Percentiles rank a stretch among this genome's conserved stretches.
Conservation (phyloP, 2,888 invertebrate species). For the Nymphalis c-album region DNA sequence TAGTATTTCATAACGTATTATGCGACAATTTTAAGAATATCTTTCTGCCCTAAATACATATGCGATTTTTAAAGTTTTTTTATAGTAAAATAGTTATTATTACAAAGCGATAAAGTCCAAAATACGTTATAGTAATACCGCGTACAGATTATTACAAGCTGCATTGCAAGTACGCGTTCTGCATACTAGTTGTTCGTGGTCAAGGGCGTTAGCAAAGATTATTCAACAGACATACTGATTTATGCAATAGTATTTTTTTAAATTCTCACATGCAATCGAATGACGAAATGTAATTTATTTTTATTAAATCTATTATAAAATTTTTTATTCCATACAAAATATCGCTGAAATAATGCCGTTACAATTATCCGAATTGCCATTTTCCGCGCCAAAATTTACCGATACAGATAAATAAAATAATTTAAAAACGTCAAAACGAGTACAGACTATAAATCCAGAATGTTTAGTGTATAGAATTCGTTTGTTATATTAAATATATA, state of each 20-base stretch:
- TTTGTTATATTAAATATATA: no score
- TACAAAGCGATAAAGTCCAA: slow-evolving; percentile 17
- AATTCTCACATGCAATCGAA: no score
- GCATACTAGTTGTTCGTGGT: slow-evolving; percentile 28
- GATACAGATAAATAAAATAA: neutral
- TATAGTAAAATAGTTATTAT: slow-evolving; percentile 9
- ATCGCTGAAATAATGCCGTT: neutral
- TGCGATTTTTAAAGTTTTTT: neutral
- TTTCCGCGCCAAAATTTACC: neutral
- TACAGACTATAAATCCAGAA: no score
- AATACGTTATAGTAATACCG: neutral
- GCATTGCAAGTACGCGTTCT: slow-evolving; percentile 26
- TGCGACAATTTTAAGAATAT: no score
- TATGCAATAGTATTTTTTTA: neutral
- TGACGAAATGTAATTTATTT: no score
- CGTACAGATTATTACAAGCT: slow-evolving; percentile 15
- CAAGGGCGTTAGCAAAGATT: slow-evolving; percentile 27
- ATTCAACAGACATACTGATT: slow-evolving; percentile 14
- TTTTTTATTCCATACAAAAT: neutral
- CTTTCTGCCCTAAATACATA: neutral
- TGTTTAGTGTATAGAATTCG: no score
- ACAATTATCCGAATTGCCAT: neutral
- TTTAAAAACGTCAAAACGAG: neutral
- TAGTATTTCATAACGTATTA: no score
- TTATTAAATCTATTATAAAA: no score